These are phyloP conservation scores for Axinella damicornis DNA, from an alignment of 37 sponge, comb jelly and placozoan species.

Conservation along the genomic window DNA sequence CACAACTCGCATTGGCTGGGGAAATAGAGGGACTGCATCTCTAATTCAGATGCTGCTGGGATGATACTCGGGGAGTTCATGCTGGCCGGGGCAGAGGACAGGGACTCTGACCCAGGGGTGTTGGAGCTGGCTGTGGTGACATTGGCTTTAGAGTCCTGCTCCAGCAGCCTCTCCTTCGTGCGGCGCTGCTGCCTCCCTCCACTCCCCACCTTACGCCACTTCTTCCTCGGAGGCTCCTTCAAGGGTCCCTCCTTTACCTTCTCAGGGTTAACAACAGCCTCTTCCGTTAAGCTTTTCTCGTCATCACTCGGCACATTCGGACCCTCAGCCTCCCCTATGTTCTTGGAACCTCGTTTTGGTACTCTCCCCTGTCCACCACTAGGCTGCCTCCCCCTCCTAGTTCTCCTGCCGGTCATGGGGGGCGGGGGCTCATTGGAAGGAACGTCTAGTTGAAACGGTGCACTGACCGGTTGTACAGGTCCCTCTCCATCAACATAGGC, in stretches of 20 bases:
- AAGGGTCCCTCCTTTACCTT: neutral
- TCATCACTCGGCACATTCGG: neutral
- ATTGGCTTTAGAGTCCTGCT: neutral
- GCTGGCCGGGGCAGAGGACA: neutral
- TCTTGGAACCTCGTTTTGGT: neutral
- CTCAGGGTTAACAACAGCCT: neutral
- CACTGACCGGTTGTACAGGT: too few species aligned
- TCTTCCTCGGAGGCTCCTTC: constrained; percentile 29
- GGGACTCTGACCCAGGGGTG: neutral
- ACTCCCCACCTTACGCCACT: constrained; percentile 62
- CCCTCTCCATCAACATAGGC: neutral
- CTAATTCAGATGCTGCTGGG: constrained; percentile 45
- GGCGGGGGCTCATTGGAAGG: neutral
- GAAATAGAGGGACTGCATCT: constrained; percentile 29
- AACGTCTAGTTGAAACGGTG: too few species aligned
- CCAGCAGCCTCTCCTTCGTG: neutral
- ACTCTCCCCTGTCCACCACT: neutral
- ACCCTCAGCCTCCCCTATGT: neutral
- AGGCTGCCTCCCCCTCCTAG: neutral
- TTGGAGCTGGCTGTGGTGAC: too few species aligned
- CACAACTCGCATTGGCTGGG: constrained; percentile 13
- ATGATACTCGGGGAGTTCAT: constrained; percentile 3
- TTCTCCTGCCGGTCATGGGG: neutral
- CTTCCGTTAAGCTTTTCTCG: too few species aligned
- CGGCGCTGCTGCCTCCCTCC: constrained; percentile 20